A percentile compares a stretch with the other conserved stretches of the same genome.
These are phyloP conservation scores for Entomobrya multifasciata DNA, from an alignment of 2,888 invertebrate genomes.

Conservation along the genomic window DNA sequence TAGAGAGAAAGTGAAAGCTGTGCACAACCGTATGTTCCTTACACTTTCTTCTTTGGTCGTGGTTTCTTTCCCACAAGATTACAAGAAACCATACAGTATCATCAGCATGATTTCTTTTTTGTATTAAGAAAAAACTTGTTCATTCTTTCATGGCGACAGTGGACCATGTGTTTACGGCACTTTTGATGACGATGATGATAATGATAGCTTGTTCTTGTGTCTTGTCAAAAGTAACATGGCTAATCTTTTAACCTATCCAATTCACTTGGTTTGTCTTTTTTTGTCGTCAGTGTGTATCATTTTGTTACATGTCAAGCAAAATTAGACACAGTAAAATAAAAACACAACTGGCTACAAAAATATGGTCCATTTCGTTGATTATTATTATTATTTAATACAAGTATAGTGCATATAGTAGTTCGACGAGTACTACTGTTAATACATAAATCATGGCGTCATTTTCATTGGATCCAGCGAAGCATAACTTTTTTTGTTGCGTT, in stretches of 20 bases:
- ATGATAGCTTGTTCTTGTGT: no score
- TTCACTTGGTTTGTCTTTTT: no score
- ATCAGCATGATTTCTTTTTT: background rate
- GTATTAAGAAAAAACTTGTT: slow-evolving; percentile 12
- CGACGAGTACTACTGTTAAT: no score
- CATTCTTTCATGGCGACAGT: no score
- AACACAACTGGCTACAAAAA: slow-evolving; percentile 54
- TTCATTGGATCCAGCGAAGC: no score
- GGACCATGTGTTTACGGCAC: slow-evolving; percentile 19
- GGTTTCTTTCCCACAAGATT: background rate
- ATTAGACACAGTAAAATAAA: background rate
- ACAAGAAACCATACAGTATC: background rate
- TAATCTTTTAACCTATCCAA: no score
- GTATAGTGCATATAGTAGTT: no score
- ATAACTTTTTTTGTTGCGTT: no score
- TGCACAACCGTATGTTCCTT: slow-evolving; percentile 1
- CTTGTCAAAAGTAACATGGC: no score
- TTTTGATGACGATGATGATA: slow-evolving; percentile 18
- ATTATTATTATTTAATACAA: no score
- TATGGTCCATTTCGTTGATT: slow-evolving; percentile 66
- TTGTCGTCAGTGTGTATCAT: no score
- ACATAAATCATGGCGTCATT: no score
- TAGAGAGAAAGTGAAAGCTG: slow-evolving; percentile 7
- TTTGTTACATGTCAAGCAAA: background rate
- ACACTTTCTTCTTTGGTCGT: background rate